Evolutionary conservation across 2,797 vertebrate genomes (phyloP).

Genomic region (Melanogrammus aeglefinus): DNA sequence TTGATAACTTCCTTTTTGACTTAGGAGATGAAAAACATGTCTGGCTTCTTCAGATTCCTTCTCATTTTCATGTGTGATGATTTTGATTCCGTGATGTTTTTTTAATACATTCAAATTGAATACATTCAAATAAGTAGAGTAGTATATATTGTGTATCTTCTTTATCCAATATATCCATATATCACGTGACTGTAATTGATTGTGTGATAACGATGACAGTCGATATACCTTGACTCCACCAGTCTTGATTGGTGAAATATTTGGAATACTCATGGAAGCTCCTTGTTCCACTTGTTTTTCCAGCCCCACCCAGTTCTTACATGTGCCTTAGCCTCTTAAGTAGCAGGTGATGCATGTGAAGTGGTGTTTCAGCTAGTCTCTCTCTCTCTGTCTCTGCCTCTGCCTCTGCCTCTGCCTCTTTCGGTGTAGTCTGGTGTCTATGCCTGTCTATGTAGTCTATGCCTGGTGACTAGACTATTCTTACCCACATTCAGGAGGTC

Average conservation of each 20-base stretch:
- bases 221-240: background rate
- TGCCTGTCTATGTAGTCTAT: background rate
- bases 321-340: constrained; percentile 21
- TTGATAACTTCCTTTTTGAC: background rate
- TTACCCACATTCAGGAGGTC: background rate
- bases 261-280: constrained; percentile 35
- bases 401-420: background rate
- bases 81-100: background rate
- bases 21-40: constrained; percentile 36
- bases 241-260: background rate
- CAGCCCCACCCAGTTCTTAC: constrained; percentile 43
- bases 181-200: background rate
- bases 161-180: background rate
- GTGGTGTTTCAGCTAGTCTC: constrained; percentile 38
- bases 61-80: constrained; percentile 12
- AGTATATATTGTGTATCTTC: background rate
- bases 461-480: background rate
- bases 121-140: background rate
- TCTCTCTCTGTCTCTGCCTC: background rate
- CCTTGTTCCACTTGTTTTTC: constrained; percentile 62
- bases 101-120: too few relatives aligned
- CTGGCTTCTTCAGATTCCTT: constrained; percentile 18
- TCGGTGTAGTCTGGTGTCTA: too few relatives aligned
- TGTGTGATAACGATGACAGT: background rate
- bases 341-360: constrained; percentile 36